Evolutionary conservation across 92 coral and sea anemone species (phyloP), one percentile per base, ranked within the genome.

Genomic region (Phenganax marumi): DNA sequence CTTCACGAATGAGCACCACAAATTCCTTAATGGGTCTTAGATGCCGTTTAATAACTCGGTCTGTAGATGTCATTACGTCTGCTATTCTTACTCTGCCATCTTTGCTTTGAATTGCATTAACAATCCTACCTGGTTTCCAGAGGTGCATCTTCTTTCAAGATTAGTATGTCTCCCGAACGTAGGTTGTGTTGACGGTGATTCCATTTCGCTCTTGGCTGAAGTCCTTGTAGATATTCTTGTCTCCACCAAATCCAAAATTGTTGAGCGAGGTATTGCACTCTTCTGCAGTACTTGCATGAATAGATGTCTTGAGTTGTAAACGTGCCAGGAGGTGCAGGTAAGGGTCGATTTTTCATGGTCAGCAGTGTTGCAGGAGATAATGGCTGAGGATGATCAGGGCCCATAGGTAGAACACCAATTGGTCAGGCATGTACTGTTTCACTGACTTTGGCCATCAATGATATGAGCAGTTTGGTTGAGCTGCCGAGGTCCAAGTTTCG

Each of bases 371-470:
- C 55, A 43, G 76, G 76, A 14, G 76, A 43, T 43, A 71, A 23
- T 71, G 76, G 76, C 12, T 71, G 76, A 10, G 53, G 76, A 0
- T 71, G 23, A 33, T 71, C 76, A 11, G 33, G 22, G 10, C 39
- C 76, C 13, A 22, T 22, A 9, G 81, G 73, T 53, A 76, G 21
- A 24, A 52, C 48, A 23, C 49, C 81, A 23, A 76, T 76, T 22
- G 81, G 81, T 10, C 81, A 69, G 8, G 63, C 68, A 17, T 76
- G 51, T 7, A 76, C 70, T 26, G 51, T 76, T 39, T 3, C 81
- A 17, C 49, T 76, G 18, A 76, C 70, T 76, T 76, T 69, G 19
- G 81, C 81, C 81, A 76, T 53, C 12, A 76, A 23, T 25, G 81
- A 51, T 21, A 76, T 69, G 47, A 52, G 9, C 39, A 76, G 81